Evolutionary conservation across 2,888 invertebrate species (phyloP), one percentile per base, ranked within the genome.

Genomic region (Lepidocyrtoides sp.): DNA sequence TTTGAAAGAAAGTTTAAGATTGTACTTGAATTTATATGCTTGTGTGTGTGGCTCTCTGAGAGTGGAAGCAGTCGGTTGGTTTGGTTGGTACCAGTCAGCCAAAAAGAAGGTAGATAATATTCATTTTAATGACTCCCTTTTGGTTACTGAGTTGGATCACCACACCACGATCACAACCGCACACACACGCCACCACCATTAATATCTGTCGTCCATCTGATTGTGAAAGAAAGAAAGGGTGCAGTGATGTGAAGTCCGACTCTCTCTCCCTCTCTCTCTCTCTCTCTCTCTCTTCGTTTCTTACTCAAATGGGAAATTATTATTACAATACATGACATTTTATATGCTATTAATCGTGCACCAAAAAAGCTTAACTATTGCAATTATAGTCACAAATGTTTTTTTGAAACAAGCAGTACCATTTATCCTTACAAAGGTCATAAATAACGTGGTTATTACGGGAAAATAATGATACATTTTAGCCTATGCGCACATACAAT

Each of bases 111-210:
- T 23, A 20, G 48, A 23, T 51, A 14, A n/a, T n/a, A n/a, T 60
- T 41, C 48, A 41, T 48, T 69, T 75, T 86, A 86, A 86, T 86
- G 85, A 75, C 85, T 86, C 85, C 69, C 82, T 63, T 63, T 82
- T 17, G 66, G 20, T 51, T 44, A 26, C 48, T 72, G 44, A 12
- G 10, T n/a, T 32, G 36, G 14, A 72, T 72, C 72, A 51, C 48
- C 26, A 41, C 57, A 57, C n/a, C n/a, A n/a, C n/a, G n/a, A n/a
- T n/a, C n/a, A n/a, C n/a, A n/a, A 57, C 57, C 23, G 5, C 81
- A 63, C 82, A 72, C 83, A 84, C 89, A 89, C 72, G 85, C 85
- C 75, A 72, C 57, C 79, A 60, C 77, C 89, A 89, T 89, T 89
- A 89, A 89, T 89, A 72, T 83, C 89, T 89, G 89, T 89, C 89